Evolutionary conservation across 2,888 invertebrate species (phyloP), one percentile per base, ranked within the genome.

Genomic region (Epirrita christyi): DNA sequence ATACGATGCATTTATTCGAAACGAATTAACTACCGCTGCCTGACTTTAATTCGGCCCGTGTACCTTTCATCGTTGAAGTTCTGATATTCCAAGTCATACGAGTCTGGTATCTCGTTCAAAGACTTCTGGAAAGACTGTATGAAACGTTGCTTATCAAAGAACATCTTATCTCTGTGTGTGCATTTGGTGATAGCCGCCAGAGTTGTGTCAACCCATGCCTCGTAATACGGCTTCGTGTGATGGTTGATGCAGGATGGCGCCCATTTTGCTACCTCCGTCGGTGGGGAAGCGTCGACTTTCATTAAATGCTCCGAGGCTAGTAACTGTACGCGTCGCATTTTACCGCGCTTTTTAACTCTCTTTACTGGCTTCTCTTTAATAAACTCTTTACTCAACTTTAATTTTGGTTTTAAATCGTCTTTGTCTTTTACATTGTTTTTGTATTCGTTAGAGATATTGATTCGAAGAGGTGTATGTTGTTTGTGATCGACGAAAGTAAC

Each of bases 151-250:
- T 77, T 76, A 11, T 77, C 72, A 0, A 72, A 28, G 37, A 55
- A 60, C 7, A 67, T n/a, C 40, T 72, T 74, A 1, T 85, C 77
- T 0, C 74, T 68, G 29, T 72, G 70, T 0, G 74, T 61, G n/a
- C 67, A 66, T 57, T 75, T 83, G 0, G 81, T 70, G 0, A 85
- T 71, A 0, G 87, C 86, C 0, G 86, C 76, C 0, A 86, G 46
- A 0, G 83, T 84, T 0, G 85, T 88, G 40, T 83, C 72, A 0
- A 91, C 80, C 90, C 90, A 91, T 0, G 90, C 90, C 41, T 89
- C 89, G 68, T 91, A 90, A 37, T 88, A 89, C 0, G 84, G 85
- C 45, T 80, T 80, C 0, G 86, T 83, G n/a, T 83, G 79, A 0
- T 71, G 64, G 2, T 71, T 78, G 0, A 80, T 54, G 1, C 75